These are phyloP conservation scores for Wiebesia pumilae DNA, from an alignment of 1,140 invertebrate species.

Conservation along the genomic window DNA sequence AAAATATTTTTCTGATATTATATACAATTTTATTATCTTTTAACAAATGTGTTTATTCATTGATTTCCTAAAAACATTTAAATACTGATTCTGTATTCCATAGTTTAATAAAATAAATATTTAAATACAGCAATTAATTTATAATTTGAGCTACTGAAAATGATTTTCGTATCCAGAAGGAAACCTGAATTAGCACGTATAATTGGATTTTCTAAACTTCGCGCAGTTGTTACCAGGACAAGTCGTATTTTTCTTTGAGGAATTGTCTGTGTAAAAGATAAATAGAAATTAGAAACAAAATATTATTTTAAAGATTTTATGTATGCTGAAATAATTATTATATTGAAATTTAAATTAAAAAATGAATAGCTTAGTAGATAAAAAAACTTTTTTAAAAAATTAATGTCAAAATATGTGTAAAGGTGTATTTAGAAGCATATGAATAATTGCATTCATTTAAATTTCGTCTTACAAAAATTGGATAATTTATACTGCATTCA, in stretches of 20 bases:
- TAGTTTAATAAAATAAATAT: too few species aligned
- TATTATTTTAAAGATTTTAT: too few species aligned
- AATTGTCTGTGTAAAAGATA: constrained; percentile 18
- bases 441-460: too few species aligned
- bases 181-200: constrained; percentile 5
- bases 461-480: too few species aligned
- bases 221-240: neutral
- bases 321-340: too few species aligned
- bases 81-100: neutral
- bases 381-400: too few species aligned
- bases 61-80: neutral
- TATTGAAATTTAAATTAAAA: neutral
- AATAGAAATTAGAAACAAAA: neutral
- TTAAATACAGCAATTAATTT: neutral
- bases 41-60: constrained; percentile 45
- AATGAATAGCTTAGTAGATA: too few species aligned
- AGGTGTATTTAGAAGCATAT: too few species aligned
- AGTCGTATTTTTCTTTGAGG: constrained; percentile 1
- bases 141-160: neutral
- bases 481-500: too few species aligned
- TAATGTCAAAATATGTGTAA: too few species aligned
- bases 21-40: constrained; percentile 70
- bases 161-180: neutral
- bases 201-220: constrained; percentile 28
- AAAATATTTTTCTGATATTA: constrained; percentile 68